Base-by-base conservation (phyloP, 2,113 vertebrate genomes). In the Lagopus leucura region DNA sequence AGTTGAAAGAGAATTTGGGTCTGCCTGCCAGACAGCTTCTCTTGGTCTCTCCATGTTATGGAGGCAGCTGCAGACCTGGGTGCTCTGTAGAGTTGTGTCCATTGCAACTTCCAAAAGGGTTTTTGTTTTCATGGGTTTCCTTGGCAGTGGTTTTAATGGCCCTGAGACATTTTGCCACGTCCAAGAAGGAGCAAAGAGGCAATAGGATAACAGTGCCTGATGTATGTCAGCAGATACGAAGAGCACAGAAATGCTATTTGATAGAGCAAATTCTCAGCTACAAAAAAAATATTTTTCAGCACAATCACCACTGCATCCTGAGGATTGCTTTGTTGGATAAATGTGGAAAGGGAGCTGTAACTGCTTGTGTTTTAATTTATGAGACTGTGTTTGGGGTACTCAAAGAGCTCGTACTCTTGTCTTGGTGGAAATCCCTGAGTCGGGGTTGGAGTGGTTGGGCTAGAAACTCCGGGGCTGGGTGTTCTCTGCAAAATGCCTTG, bases 21-120 rank as follows among this genome's bases (percentile, higher is more conserved):
- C 71, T 74, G 60, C 91, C 84, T 73, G 74, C 63, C 58, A 78
- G 77, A 50, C 63, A 8, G 72, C 22, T 48, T 34, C 65, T 57
- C 20, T 28, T 5, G 0, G 19, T 40, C 77, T 27, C 47, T 70
- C 65, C 0, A 0, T 15, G 8, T 34, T 7, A 20, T 45, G 43
- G 60, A 58, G 58, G 61, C 50, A n/a, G 80, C 57, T 34, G 2
- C 64, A 60, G 76, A 38, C 47, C 64, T 4, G 40, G 58, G 6
- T 36, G 54, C 58, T 82, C 54, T 79, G 48, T 45, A 79, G 89
- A 74, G 6, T 21, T 30, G 43, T 30, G 3, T 1, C 3, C 10
- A 2, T 9, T 5, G 11, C 8, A 32, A 8, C 32, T 47, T 72
- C 70, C 40, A 42, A 34, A 71, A 69, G 48, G 54, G 14, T 58